Base-by-base conservation (phyloP, 1,140 invertebrate species). In the Zaprionus taronus region DNA sequence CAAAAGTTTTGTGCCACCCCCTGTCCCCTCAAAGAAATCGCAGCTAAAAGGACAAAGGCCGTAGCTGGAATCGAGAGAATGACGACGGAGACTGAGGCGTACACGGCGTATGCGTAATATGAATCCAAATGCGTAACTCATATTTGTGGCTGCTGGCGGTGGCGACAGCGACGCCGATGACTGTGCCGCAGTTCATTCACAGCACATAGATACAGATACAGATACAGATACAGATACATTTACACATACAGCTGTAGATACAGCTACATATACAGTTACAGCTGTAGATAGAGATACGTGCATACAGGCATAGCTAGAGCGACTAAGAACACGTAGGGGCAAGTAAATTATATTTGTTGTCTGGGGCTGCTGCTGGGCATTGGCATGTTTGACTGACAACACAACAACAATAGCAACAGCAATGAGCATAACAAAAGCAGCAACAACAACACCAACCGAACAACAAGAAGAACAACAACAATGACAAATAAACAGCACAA, bases 51-150 rank as follows among this genome's bases (percentile, higher is more conserved):
- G 41, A 41, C 26, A 22, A 65, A 34, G 11, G 31, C 24, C n/a
- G 34, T 63, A 31, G 38, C 34, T 60, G 47, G 7, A 15, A 7
- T 7, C 5, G 34, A 11, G 34, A 11, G 34, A 12, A 11, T 36
- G 12, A 36, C n/a, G 34, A 3, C 34, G 4, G 38, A 47, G 41
- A 11, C 41, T 2, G 6, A 47, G 41, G 24, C 60, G 34, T 58
- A 70, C 36, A 62, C 4, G 75, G 79, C 81, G 84, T 90, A 84
- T 81, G 74, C 70, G 79, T 90, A 89, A 81, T 89, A 81, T 89
- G 80, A 87, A 73, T 74, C 57, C 56, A 69, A 67, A 58, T 53
- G 68, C 57, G 44, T 77, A 70, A 79, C 72, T 86, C 84, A 83
- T 87, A 80, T 83, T 80, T 86, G 65, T 75, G 76, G 58, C 28